Percentiles rank a stretch among this genome's conserved stretches.
Evolutionary conservation across 2,888 invertebrate species (phyloP).

Genomic region (Peribatodes rhomboidaria): DNA sequence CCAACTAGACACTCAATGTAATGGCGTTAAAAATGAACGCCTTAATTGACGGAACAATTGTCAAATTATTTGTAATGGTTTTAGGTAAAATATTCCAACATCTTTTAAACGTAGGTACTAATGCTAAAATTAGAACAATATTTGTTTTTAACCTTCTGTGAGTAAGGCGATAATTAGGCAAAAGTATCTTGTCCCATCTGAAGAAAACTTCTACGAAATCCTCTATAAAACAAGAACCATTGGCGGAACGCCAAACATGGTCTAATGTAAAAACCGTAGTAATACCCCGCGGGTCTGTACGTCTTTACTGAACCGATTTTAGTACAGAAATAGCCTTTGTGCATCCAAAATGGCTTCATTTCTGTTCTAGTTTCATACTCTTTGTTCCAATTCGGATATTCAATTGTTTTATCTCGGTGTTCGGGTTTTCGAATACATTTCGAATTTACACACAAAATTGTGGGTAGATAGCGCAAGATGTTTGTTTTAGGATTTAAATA

Average conservation of each 20-base stretch:
- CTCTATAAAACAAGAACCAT: conserved; percentile 31
- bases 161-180: conserved; percentile 34
- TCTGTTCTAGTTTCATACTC: conserved; percentile 17
- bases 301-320: conserved; percentile 48
- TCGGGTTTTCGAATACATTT: conserved; percentile 6
- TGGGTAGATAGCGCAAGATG: not conserved
- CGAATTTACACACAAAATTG: not conserved
- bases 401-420: conserved; percentile 16
- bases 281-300: conserved; percentile 44
- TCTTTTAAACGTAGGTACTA: too few species aligned
- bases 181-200: not conserved
- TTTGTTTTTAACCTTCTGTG: conserved; percentile 1
- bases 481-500: too few species aligned
- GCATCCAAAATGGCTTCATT: conserved; percentile 38
- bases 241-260: conserved; percentile 46
- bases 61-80: too few species aligned
- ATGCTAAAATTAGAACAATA: too few species aligned
- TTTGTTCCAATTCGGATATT: conserved; percentile 20
- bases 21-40: too few species aligned
- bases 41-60: too few species aligned
- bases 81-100: too few species aligned
- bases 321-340: conserved; percentile 42
- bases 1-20: too few species aligned
- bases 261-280: conserved; percentile 47
- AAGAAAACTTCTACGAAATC: conserved; percentile 25